phyloP scores from a whole-genome alignment of 2,113 vertebrate genomes.

The Chascanopsetta lugubris region DNA sequence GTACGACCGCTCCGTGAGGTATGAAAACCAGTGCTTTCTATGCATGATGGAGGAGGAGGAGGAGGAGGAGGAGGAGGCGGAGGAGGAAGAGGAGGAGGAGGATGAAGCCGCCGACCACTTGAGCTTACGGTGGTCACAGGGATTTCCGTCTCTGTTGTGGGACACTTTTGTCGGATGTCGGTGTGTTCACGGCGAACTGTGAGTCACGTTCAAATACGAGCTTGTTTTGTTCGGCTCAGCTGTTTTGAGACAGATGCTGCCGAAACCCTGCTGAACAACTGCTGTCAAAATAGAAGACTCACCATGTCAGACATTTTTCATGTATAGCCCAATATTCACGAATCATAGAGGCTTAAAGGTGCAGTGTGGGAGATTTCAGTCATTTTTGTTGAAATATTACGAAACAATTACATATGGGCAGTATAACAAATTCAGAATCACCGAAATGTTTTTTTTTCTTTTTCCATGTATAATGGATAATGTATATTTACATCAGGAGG shows the following conservation, averaged over 20 bases:
- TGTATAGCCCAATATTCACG: no score
- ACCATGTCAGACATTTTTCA: no score
- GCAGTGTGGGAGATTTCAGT: no score
- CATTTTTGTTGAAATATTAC: no score
- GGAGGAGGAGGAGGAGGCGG: slow-evolving; percentile 38
- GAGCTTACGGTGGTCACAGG: slow-evolving; percentile 32
- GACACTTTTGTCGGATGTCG: slow-evolving; percentile 34
- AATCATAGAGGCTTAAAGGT: no score
- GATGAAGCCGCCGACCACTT: slow-evolving; percentile 50
- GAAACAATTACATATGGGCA: no score
- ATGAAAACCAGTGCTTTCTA: slow-evolving; percentile 47
- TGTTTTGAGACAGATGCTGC: slow-evolving; percentile 14
- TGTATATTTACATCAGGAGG: no score
- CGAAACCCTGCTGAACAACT: slow-evolving; percentile 10
- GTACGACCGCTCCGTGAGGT: slow-evolving; percentile 32
- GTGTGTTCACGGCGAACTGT: slow-evolving; percentile 27
- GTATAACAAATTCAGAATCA: no score
- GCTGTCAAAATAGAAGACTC: neutral
- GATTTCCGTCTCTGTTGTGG: slow-evolving; percentile 49
- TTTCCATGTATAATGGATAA: no score
- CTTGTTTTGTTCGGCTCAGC: slow-evolving; percentile 35
- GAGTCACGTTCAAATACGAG: slow-evolving; percentile 54
- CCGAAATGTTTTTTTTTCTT: no score
- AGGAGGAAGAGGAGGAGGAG: slow-evolving; percentile 28
- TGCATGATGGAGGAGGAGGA: slow-evolving; percentile 15